These are phyloP conservation scores for Mechanitis mazaeus DNA, from an alignment of 2,888 invertebrate genomes.

Conservation along the genomic window DNA sequence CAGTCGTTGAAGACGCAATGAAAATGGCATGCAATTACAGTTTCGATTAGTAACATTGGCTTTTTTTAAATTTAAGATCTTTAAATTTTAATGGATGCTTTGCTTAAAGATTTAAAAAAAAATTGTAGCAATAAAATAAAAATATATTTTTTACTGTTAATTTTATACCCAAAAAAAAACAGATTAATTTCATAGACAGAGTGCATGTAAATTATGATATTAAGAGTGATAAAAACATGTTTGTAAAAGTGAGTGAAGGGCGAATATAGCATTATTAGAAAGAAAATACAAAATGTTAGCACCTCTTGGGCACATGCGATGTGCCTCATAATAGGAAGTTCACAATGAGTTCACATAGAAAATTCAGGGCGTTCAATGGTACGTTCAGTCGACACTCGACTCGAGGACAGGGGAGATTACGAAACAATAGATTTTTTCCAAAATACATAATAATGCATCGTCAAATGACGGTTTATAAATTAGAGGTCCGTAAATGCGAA, in stretches of 20 bases:
- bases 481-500: conserved; percentile 47
- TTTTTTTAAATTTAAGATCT: too few relatives aligned
- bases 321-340: conserved; percentile 39
- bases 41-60: too few relatives aligned
- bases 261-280: background rate
- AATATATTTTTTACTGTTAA: too few relatives aligned
- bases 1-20: too few relatives aligned
- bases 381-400: conserved; percentile 44
- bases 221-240: too few relatives aligned
- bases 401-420: conserved; percentile 67
- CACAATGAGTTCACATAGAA: conserved; percentile 47
- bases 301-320: conserved; percentile 52
- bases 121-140: too few relatives aligned
- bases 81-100: too few relatives aligned
- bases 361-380: conserved; percentile 52
- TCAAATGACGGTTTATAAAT: conserved; percentile 66
- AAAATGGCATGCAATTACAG: too few relatives aligned
- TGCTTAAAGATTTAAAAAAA: too few relatives aligned
- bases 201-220: too few relatives aligned
- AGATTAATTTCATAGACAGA: too few relatives aligned
- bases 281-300: conserved; percentile 50
- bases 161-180: too few relatives aligned
- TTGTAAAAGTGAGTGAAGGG: background rate
- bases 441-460: conserved; percentile 75
- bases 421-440: conserved; percentile 72